Conservation (phyloP, 2,797 vertebrate species). For the Anolis apletophallus region DNA sequence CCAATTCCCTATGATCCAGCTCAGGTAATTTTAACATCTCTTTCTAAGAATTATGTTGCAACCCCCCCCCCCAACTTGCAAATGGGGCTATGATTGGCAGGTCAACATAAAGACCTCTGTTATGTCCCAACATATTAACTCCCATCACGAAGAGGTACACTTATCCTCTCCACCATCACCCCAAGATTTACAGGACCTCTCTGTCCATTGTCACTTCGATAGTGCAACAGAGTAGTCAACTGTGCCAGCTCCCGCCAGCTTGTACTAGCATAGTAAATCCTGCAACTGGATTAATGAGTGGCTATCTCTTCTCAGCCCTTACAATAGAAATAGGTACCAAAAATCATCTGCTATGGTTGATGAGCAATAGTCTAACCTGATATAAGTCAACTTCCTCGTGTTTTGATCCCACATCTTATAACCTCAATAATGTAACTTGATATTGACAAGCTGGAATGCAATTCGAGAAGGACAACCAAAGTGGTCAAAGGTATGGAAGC, state of each 20-base stretch:
- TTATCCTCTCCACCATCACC: not conserved
- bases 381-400: too few relatives aligned
- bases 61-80: not conserved
- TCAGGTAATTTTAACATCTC: not conserved
- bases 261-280: not conserved
- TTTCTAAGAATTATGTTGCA: too few relatives aligned
- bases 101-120: not conserved
- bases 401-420: too few relatives aligned
- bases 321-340: not conserved
- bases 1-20: slow-evolving; percentile 4
- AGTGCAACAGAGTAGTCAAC: not conserved
- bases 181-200: not conserved
- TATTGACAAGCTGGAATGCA: too few relatives aligned
- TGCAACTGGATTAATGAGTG: not conserved
- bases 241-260: not conserved
- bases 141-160: too few relatives aligned
- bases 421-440: too few relatives aligned
- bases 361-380: not conserved
- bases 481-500: too few relatives aligned
- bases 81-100: not conserved
- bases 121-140: not conserved
- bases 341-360: not conserved
- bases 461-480: too few relatives aligned
- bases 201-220: not conserved
- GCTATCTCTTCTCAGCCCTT: not conserved